These are phyloP conservation scores for Orussus abietinus DNA, from an alignment of 1,140 invertebrate genomes.

Conservation along the genomic window DNA sequence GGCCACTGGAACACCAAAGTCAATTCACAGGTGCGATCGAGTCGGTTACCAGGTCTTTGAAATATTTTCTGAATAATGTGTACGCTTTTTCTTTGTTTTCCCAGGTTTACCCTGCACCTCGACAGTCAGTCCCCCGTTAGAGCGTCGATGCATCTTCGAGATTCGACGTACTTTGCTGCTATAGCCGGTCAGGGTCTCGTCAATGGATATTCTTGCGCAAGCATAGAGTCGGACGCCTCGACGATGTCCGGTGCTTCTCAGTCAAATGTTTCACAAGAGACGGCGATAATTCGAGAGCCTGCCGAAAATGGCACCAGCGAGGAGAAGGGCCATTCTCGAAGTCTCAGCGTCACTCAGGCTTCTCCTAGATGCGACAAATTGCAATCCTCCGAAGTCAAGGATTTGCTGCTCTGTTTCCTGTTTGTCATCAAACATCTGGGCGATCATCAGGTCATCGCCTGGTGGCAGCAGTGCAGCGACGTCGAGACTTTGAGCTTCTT, in stretches of 20 bases:
- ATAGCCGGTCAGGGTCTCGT: slow-evolving; percentile 69
- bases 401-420: slow-evolving; percentile 85
- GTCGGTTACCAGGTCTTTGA: too few relatives aligned
- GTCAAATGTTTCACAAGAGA: slow-evolving; percentile 63
- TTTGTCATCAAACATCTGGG: slow-evolving; percentile 87
- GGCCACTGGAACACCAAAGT: slow-evolving; percentile 47
- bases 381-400: slow-evolving; percentile 71
- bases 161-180: slow-evolving; percentile 72
- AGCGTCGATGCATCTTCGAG: slow-evolving; percentile 61
- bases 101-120: slow-evolving; percentile 55
- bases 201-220: slow-evolving; percentile 56
- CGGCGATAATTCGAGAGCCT: slow-evolving; percentile 55
- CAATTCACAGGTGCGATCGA: slow-evolving; percentile 45
- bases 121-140: slow-evolving; percentile 58
- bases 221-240: slow-evolving; percentile 62
- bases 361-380: slow-evolving; percentile 70
- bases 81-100: slow-evolving; percentile 18
- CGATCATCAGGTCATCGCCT: slow-evolving; percentile 82
- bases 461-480: slow-evolving; percentile 83
- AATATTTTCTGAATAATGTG: slow-evolving; percentile 26
- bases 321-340: slow-evolving; percentile 48
- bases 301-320: slow-evolving; percentile 40
- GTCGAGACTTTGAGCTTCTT: slow-evolving; percentile 76
- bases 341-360: slow-evolving; percentile 58
- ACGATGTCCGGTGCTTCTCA: slow-evolving; percentile 57